Percentiles rank a stretch among this genome's conserved stretches.
These are phyloP conservation scores for Morpho deidamia DNA, from an alignment of 2,888 invertebrate species.

Conservation along the genomic window DNA sequence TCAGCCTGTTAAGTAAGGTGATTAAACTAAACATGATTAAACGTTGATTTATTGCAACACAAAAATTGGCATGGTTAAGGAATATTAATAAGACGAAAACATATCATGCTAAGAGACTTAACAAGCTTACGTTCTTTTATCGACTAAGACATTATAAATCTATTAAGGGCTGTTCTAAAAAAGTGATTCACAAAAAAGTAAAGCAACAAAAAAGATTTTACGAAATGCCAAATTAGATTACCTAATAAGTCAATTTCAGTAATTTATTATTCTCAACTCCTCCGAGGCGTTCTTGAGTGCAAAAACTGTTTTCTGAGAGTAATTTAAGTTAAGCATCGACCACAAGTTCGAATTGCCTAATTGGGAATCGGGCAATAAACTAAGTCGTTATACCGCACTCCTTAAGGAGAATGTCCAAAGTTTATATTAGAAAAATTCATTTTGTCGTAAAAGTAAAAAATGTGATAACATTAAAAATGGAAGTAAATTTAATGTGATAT, in stretches of 20 bases:
- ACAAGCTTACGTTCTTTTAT: too few species aligned
- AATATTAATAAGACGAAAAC: too few species aligned
- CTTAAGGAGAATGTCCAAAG: conserved; percentile 16
- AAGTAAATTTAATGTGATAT: conserved; percentile 6
- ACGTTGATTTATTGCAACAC: too few species aligned
- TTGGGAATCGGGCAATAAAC: conserved; percentile 24
- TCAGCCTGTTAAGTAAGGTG: too few species aligned
- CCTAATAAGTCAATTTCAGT: conserved; percentile 6
- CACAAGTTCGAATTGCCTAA: conserved; percentile 24
- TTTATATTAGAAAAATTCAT: conserved; percentile 18
- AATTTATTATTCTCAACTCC: conserved; percentile 17
- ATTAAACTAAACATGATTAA: too few species aligned
- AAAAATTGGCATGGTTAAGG: too few species aligned
- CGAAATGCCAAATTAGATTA: not conserved
- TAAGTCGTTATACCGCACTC: conserved; percentile 23
- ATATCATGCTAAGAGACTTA: too few species aligned
- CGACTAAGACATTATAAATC: too few species aligned
- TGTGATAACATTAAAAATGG: conserved; percentile 6
- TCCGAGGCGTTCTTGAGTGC: conserved; percentile 11
- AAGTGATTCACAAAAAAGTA: too few species aligned
- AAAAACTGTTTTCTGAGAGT: conserved; percentile 24
- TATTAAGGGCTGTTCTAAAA: too few species aligned
- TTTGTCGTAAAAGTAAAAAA: conserved; percentile 9
- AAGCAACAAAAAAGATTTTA: too few species aligned
- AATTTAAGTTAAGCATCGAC: conserved; percentile 24